phyloP scores from a whole-genome alignment of 2,113 vertebrate genomes.

The Anolis carolinensis region DNA sequence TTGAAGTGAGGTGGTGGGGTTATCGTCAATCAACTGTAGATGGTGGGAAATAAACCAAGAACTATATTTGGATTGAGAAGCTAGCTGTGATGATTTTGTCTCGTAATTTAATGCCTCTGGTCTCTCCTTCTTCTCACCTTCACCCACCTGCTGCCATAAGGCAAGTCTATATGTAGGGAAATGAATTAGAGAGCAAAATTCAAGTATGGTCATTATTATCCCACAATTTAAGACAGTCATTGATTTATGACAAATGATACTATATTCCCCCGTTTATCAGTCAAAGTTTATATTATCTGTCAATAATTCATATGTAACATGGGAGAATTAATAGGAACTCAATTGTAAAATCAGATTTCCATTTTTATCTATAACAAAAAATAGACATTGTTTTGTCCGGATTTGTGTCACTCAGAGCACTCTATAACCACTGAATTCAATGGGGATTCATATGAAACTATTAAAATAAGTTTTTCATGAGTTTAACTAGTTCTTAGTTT shows the following conservation, averaged over 20 bases:
- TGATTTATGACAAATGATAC: slow-evolving; percentile 30
- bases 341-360: background rate
- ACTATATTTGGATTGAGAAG: background rate
- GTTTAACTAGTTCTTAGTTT: too few relatives aligned
- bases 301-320: slow-evolving; percentile 24
- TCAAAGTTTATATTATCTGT: slow-evolving; percentile 32
- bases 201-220: slow-evolving; percentile 17
- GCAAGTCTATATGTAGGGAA: slow-evolving; percentile 13
- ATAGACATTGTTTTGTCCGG: background rate
- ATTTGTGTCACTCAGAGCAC: too few relatives aligned
- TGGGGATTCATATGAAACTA: too few relatives aligned
- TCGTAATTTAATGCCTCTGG: background rate
- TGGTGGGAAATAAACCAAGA: background rate
- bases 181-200: slow-evolving; percentile 30
- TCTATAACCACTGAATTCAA: too few relatives aligned
- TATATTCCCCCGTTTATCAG: slow-evolving; percentile 25
- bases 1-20: too few relatives aligned
- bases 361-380: background rate
- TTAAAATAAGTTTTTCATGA: too few relatives aligned
- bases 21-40: background rate
- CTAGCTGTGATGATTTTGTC: background rate
- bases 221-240: slow-evolving; percentile 40
- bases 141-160: background rate
- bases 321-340: slow-evolving; percentile 9
- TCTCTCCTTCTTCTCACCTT: background rate